Percentiles rank a stretch among this genome's conserved stretches.
Evolutionary conservation across 2,797 vertebrate genomes (phyloP).

Genomic region (Sandelia bainsii): DNA sequence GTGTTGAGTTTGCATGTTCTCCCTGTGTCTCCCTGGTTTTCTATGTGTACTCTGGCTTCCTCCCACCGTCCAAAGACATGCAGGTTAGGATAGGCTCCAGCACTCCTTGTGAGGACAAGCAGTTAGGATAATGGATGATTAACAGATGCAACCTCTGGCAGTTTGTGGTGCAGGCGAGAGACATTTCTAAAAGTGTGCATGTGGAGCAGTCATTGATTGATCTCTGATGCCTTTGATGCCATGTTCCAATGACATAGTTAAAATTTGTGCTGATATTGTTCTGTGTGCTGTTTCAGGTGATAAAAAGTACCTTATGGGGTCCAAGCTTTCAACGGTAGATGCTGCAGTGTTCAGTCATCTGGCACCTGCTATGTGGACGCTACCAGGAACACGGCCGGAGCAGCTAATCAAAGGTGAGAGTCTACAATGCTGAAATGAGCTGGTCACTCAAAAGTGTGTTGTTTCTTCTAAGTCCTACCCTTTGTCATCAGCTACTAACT

Average conservation of each 20-base stretch:
- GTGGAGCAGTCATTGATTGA: background rate
- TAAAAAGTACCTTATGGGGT: conserved; percentile 98
- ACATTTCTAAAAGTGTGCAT: background rate
- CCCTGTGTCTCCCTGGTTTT: no score
- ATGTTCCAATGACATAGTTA: no score
- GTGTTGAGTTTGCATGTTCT: no score
- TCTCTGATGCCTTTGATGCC: background rate
- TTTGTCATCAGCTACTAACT: no score
- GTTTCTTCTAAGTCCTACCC: no score
- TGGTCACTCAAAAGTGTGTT: no score
- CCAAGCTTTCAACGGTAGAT: conserved; percentile 92
- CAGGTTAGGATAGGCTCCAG: no score
- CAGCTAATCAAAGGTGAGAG: conserved; percentile 93
- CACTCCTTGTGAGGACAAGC: no score
- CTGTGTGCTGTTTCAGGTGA: conserved; percentile 84
- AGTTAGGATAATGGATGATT: no score
- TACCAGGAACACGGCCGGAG: conserved; percentile 95
- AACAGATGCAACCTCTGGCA: background rate
- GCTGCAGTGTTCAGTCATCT: conserved; percentile 96
- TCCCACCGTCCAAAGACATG: no score
- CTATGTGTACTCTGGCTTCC: no score
- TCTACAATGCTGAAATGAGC: background rate
- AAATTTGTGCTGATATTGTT: no score
- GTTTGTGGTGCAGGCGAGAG: background rate
- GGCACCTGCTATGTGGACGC: conserved; percentile 98